phyloP scores from a whole-genome alignment of 23 tunicate genomes.

The Styela clava region DNA sequence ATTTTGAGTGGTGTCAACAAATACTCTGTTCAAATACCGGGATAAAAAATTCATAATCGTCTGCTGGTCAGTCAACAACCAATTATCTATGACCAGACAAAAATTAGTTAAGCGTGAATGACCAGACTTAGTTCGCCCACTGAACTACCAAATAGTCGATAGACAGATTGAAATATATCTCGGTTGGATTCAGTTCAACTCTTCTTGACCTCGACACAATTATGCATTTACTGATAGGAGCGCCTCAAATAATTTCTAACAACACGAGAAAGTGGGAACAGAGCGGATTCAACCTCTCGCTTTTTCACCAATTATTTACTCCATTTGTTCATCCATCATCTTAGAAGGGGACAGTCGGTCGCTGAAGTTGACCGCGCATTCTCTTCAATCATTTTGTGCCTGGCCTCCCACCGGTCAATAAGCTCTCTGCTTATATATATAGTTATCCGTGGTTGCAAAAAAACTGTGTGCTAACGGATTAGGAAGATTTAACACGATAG shows the following conservation, averaged over 20 bases:
- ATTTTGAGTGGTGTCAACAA: background rate
- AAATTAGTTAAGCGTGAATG: background rate
- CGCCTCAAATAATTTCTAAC: background rate
- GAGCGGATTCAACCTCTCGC: background rate
- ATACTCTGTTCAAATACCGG: background rate
- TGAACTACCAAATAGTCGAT: background rate
- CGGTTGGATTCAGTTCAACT: background rate
- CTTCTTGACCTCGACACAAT: conserved; percentile 6
- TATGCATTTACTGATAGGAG: conserved; percentile 1
- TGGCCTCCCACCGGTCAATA: background rate
- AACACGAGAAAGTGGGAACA: background rate
- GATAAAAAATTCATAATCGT: background rate
- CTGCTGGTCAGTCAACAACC: background rate
- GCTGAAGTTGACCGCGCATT: conserved; percentile 19
- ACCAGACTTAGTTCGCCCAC: background rate
- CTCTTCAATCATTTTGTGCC: conserved; percentile 9
- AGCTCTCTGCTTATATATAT: no score
- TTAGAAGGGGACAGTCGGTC: conserved; percentile 6
- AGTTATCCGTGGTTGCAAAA: no score
- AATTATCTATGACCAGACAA: background rate
- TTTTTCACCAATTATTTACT: background rate
- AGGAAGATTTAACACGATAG: background rate
- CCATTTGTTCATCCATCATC: conserved; percentile 1
- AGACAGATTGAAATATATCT: background rate
- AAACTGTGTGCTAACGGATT: background rate